Evolutionary conservation across 1,140 invertebrate genomes (phyloP), one percentile per base, ranked within the genome.

Genomic region (Aphelenchoides fujianensis): DNA sequence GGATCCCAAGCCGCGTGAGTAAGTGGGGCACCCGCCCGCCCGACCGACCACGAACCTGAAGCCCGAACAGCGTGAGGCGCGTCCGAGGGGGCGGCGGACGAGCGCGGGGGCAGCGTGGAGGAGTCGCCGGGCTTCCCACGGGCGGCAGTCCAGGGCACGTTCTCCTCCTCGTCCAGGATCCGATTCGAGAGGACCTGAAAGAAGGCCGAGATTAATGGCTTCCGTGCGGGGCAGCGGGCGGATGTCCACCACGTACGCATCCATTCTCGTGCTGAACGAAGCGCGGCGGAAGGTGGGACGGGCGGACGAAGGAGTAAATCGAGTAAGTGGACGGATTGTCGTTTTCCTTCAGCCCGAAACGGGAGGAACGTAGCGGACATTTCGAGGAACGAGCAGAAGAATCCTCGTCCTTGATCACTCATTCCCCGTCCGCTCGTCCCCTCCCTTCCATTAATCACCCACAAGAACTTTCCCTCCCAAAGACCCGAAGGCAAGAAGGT

Each of bases 271-370:
- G 69, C 54, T 72, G 30, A 72, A 70, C 68, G 55, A 70, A 70
- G 9, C 35, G 31, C 27, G 28, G 2, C 2, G 69, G 69, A 2
- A 70, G 28, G 30, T 70, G 70, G 3, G 55, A 19, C 1, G 69
- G 69, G n/a, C 28, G 28, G 16, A 23, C n/a, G 28, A 70, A 70
- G n/a, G 69, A 27, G 28, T 72, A 71, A 48, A 70, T 70, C n/a
- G 31, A 52, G 28, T 70, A 72, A 28, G 62, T 34, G 5, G n/a
- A 23, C 2, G 69, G 64, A 23, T 70, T 71, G 32, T 70, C 35
- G 68, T 70, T 70, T 19, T 31, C 69, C n/a, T 70, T 71, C 31
- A 70, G 32, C n/a, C 69, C 69, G 52, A 19, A 70, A n/a, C 69
- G 41, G 23, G 41, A 48, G 23, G 12, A 48, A 48, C 12, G n/a